Evolutionary conservation across 2,888 invertebrate genomes (phyloP).

Genomic region (Mythimna impura): DNA sequence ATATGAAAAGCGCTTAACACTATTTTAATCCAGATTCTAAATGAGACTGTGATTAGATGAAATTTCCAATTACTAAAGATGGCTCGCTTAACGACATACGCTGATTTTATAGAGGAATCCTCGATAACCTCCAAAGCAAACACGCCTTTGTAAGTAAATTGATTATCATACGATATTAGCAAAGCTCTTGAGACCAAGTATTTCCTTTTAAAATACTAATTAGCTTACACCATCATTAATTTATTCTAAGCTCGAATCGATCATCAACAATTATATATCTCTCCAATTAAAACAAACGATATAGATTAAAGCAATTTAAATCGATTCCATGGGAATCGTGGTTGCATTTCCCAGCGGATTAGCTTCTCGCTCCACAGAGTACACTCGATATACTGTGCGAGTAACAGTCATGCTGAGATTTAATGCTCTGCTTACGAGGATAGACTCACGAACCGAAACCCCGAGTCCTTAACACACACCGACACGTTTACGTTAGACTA

Average conservation of each 20-base stretch:
- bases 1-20: conserved; percentile 6
- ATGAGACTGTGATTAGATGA: conserved; percentile 18
- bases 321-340: conserved; percentile 80
- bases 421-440: conserved; percentile 77
- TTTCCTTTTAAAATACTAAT: conserved; percentile 38
- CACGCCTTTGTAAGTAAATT: conserved; percentile 35
- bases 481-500: conserved; percentile 60
- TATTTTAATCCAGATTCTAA: conserved; percentile 24
- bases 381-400: conserved; percentile 73
- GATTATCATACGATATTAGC: conserved; percentile 30
- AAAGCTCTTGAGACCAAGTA: conserved; percentile 20
- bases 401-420: conserved; percentile 81
- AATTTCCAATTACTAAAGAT: conserved; percentile 29
- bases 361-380: conserved; percentile 69
- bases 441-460: conserved; percentile 74
- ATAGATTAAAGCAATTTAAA: conserved; percentile 75
- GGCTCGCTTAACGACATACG: conserved; percentile 9
- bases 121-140: conserved; percentile 21
- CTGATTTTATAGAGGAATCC: conserved; percentile 20
- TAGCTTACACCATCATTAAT: conserved; percentile 24
- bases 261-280: conserved; percentile 60
- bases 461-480: conserved; percentile 60
- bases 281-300: conserved; percentile 68
- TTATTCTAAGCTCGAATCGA: conserved; percentile 47
- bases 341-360: conserved; percentile 76